phyloP scores from a whole-genome alignment of 2,888 invertebrate species.

The Drosophila aldrichi region DNA sequence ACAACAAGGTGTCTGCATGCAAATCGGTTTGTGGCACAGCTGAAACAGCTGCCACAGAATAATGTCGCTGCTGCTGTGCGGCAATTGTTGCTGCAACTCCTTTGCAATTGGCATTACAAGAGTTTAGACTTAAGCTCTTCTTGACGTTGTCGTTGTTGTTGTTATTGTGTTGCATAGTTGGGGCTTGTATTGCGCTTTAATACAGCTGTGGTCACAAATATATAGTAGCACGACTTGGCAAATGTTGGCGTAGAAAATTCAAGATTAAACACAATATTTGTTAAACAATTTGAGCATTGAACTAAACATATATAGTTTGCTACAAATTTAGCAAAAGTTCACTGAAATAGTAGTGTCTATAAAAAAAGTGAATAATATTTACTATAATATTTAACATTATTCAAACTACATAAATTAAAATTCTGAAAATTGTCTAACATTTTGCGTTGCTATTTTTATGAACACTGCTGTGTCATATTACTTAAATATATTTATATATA shows the following conservation, averaged over 20 bases:
- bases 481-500: no score
- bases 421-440: no score
- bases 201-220: background rate
- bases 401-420: no score
- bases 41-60: conserved; percentile 16
- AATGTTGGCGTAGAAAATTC: background rate
- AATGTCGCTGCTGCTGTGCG: conserved; percentile 13
- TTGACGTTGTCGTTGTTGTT: background rate
- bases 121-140: background rate
- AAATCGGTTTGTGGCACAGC: conserved; percentile 15
- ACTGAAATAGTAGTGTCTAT: no score
- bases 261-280: background rate
- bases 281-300: background rate
- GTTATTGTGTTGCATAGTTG: conserved; percentile 7
- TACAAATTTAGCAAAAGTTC: no score
- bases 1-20: conserved; percentile 10
- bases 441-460: background rate
- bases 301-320: no score
- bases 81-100: conserved; percentile 8
- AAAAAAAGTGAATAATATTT: no score
- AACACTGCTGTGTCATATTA: no score
- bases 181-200: background rate
- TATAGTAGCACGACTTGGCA: background rate
- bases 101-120: conserved; percentile 27
- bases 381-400: no score